Evolutionary conservation across 2,888 invertebrate genomes (phyloP), one percentile per base, ranked within the genome.

Genomic region (Xiphydria camelus): DNA sequence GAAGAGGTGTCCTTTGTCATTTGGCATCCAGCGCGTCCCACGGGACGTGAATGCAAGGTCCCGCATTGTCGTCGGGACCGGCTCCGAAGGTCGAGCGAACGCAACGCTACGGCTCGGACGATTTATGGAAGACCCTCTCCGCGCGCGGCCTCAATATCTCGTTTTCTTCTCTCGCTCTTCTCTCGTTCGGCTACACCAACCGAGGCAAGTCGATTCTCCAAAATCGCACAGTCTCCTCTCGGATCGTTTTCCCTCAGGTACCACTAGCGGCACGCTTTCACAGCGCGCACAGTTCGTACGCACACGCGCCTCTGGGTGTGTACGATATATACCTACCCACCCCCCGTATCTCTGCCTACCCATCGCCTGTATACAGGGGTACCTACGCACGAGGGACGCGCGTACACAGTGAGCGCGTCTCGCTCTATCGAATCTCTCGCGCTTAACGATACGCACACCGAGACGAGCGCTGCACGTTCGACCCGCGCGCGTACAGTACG

Each of bases 1-100:
- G 10, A 3, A 23, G 12, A 12, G 14, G 34, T n/a, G 15, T 17
- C 34, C 34, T 33, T 33, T 33, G 34, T 33, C 10, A 18, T 18
- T 17, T 4, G 2, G 34, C 15, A 33, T 17, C 34, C 34, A 33
- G 17, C 10, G 18, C 10, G 34, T 33, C 34, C 29, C 29, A 18
- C 34, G 19, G 34, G 18, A 23, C 23, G 14, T 29, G 29, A 29
- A 29, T 29, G 29, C 29, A 29, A 29, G 29, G 12, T 29, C 12
- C 29, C 14, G 29, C 34, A 33, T 33, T 33, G 34, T 33, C 15
- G 15, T 9, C 34, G 9, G 18, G 34, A 33, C 33, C 17, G 33
- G 18, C 9, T 33, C 18, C 18, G 17, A 33, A 33, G 34, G 34
- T 33, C 34, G 17, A 10, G 22, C 21, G 37, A 21, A 21, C 23